Evolutionary conservation across 2,113 vertebrate species (phyloP).

Genomic region (Accipiter cooperii): DNA sequence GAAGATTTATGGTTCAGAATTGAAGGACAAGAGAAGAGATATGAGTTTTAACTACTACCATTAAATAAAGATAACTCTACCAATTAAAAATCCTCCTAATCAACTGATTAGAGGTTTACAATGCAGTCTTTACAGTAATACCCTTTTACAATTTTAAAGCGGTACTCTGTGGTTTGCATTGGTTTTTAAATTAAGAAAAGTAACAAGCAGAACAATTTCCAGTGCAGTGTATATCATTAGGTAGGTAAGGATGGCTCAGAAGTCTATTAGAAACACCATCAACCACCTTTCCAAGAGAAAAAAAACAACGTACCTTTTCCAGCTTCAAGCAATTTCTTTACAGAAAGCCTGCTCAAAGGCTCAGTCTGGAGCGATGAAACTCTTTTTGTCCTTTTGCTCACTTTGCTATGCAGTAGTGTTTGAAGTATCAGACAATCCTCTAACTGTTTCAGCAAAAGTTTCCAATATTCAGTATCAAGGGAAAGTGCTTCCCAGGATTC

Average conservation of each 20-base stretch:
- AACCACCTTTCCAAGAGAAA: neutral
- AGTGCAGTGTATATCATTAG: neutral
- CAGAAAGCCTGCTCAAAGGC: conserved; percentile 78
- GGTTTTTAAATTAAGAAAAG: neutral
- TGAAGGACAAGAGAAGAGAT: neutral
- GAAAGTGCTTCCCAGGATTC: conserved; percentile 93
- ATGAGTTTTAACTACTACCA: neutral
- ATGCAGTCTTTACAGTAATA: neutral
- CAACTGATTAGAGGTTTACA: neutral
- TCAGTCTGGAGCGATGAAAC: conserved; percentile 71
- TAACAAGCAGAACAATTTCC: neutral
- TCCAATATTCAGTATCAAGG: conserved; percentile 93
- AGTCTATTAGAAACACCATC: neutral
- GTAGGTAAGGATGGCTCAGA: neutral
- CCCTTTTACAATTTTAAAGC: neutral
- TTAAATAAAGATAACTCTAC: neutral
- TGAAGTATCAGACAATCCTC: conserved; percentile 92
- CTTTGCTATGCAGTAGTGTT: conserved; percentile 79
- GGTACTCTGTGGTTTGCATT: neutral
- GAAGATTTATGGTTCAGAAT: neutral
- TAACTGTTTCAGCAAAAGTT: conserved; percentile 87
- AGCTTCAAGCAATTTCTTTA: conserved; percentile 86
- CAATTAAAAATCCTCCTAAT: neutral
- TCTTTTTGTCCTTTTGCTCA: conserved; percentile 51
- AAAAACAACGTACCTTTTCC: conserved; percentile 81